Percentiles rank a stretch among this genome's conserved stretches.
phyloP scores from a whole-genome alignment of 92 coral and sea anemone species.

The Siderastrea radians region DNA sequence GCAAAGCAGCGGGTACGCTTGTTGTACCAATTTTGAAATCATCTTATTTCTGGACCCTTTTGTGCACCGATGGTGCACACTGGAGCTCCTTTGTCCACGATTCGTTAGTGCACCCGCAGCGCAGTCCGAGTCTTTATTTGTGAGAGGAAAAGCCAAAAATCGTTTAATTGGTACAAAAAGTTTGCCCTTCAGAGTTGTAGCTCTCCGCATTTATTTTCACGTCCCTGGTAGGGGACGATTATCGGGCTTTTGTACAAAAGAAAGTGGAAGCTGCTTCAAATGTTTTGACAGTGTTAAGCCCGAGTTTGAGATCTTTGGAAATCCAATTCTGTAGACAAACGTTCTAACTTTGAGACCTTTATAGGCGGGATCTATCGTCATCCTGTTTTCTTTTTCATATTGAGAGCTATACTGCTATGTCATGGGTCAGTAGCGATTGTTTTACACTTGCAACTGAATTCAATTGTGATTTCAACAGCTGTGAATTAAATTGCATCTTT shows the following conservation, averaged over 20 bases:
- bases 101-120: conserved; percentile 53
- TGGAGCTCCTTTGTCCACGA: conserved; percentile 58
- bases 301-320: background rate
- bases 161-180: conserved; percentile 49
- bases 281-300: background rate
- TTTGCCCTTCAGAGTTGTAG: conserved; percentile 49
- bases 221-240: background rate
- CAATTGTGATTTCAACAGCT: no score
- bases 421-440: no score
- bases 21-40: conserved; percentile 68
- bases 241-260: conserved; percentile 3
- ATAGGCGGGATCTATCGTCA: no score
- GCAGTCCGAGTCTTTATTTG: conserved; percentile 26
- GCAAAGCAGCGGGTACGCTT: conserved; percentile 61
- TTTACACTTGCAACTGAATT: no score
- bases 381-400: no score
- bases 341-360: background rate
- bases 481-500: no score
- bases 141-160: conserved; percentile 67
- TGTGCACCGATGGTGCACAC: conserved; percentile 53
- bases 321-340: background rate
- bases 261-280: background rate
- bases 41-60: conserved; percentile 44
- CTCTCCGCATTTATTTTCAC: conserved; percentile 62
- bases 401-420: no score